These are phyloP conservation scores for Crocidura indochinensis DNA, from an alignment of 2,797 vertebrate genomes.

Conservation along the genomic window DNA sequence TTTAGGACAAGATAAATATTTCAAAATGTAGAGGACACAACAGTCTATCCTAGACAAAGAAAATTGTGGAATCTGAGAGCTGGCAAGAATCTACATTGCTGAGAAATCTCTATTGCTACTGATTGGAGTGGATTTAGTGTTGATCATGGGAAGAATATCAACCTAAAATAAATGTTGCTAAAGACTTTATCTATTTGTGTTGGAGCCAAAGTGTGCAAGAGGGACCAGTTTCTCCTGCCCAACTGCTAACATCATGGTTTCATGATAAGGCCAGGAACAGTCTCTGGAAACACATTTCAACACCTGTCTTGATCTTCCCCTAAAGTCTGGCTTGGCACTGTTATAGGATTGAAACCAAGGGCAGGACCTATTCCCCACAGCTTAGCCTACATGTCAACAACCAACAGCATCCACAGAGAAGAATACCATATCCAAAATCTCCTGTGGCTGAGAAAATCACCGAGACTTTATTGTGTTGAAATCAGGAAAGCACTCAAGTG, in stretches of 20 bases:
- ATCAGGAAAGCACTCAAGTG: conserved; percentile 51
- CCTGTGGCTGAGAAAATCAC: not conserved
- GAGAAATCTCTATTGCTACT: not conserved
- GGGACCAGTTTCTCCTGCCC: not conserved
- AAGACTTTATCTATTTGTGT: conserved; percentile 2
- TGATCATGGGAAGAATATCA: conserved; percentile 45
- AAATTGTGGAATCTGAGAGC: conserved; percentile 1
- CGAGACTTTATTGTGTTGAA: not conserved
- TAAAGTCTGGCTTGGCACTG: not conserved
- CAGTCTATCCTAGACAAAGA: not conserved
- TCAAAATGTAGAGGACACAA: conserved; percentile 7
- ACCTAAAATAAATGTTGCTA: conserved; percentile 24
- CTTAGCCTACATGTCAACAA: not conserved
- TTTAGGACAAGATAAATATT: conserved; percentile 40
- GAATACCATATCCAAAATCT: not conserved
- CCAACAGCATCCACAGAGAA: not conserved
- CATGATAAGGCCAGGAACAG: not conserved
- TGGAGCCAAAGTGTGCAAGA: conserved; percentile 31
- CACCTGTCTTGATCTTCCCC: conserved; percentile 5
- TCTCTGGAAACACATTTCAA: conserved; percentile 44
- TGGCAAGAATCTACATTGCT: no score
- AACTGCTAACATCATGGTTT: conserved; percentile 40
- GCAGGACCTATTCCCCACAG: not conserved
- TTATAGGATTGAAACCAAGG: conserved; percentile 33
- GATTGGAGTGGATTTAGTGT: not conserved